Evolutionary conservation across 53 echinoderm and acorn worm species (phyloP), one percentile per base, ranked within the genome.

Genomic region (Paelopatides confundens): DNA sequence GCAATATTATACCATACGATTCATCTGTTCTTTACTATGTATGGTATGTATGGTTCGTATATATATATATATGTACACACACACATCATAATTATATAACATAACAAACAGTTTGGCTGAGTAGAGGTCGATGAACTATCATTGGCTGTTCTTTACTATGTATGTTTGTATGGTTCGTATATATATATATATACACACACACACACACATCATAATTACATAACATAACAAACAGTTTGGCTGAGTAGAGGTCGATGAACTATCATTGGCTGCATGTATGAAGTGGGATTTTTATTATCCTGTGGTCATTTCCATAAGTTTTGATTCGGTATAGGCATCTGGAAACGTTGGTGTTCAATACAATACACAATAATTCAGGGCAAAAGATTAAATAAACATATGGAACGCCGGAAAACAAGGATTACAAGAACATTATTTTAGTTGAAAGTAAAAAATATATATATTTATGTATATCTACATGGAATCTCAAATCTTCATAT

Each of bases 331-430:
- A 58, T n/a, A n/a, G n/a, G n/a, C n/a, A n/a, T n/a, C n/a, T n/a
- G 58, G 58, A 17, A 58, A 6, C 21, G 15, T 58, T 6, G 21
- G 7, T 15, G 21, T 58, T 2, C 24, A 21, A n/a, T 58, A 58
- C 21, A 5, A 6, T 21, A 5, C 5, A 21, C n/a, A 5, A 23
- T 58, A 58, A 58, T 58, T 58, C 24, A 18, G 58, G 39, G 47
- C 40, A 74, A 21, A 39, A 40, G 74, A 26, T 71, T 40, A 35
- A 27, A 12, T n/a, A 46, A 74, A 74, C 74, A 74, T 40, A 39
- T 74, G 74, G n/a, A 21, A 74, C 46, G 74, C 74, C 74, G 47
- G 74, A 74, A 74, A 74, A 38, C 46, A 9, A 43, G n/a, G n/a
- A n/a, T n/a, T n/a, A n/a, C n/a, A 43, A 43, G 43, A 43, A 43